A percentile compares a stretch with the other conserved stretches of the same genome.
Evolutionary conservation across 1,140 invertebrate species (phyloP).

Genomic region (Pseudomyrmex cubaensis): DNA sequence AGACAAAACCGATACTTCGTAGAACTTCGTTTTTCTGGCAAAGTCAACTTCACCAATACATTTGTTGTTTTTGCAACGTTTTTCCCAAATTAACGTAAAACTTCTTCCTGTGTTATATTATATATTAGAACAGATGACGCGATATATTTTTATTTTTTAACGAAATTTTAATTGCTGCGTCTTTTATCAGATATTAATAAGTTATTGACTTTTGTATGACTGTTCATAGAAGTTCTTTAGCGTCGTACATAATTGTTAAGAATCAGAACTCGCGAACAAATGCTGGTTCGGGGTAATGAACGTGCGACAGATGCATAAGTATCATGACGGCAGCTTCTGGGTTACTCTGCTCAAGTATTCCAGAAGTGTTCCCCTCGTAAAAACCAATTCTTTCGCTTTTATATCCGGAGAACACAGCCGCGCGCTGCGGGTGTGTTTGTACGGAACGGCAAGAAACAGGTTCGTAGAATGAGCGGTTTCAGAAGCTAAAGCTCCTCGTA

Average conservation of each 20-base stretch:
- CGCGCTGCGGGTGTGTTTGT: conserved; percentile 11
- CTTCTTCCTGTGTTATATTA: not conserved
- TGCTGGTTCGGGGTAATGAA: conserved; percentile 52
- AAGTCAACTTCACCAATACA: not conserved
- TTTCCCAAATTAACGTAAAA: not conserved
- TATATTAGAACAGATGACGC: too few species aligned
- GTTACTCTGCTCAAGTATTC: conserved; percentile 66
- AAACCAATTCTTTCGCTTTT: conserved; percentile 76
- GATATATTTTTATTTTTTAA: too few species aligned
- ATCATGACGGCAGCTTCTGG: conserved; percentile 9
- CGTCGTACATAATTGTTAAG: conserved; percentile 50
- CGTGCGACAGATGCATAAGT: conserved; percentile 41
- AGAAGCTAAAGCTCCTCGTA: conserved; percentile 41
- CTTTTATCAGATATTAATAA: too few species aligned
- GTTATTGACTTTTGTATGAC: not conserved
- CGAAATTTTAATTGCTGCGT: too few species aligned
- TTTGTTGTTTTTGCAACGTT: not conserved
- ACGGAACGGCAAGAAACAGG: conserved; percentile 41
- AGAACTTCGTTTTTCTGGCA: conserved; percentile 16
- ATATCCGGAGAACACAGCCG: conserved; percentile 56
- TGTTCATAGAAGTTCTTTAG: conserved; percentile 25
- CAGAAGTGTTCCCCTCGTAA: conserved; percentile 73
- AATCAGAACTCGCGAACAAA: conserved; percentile 25
- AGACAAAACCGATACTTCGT: conserved; percentile 27
- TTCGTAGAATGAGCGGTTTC: conserved; percentile 33